Evolutionary conservation across 1,140 invertebrate genomes (phyloP).

Genomic region (Sitobion miscanthi): DNA sequence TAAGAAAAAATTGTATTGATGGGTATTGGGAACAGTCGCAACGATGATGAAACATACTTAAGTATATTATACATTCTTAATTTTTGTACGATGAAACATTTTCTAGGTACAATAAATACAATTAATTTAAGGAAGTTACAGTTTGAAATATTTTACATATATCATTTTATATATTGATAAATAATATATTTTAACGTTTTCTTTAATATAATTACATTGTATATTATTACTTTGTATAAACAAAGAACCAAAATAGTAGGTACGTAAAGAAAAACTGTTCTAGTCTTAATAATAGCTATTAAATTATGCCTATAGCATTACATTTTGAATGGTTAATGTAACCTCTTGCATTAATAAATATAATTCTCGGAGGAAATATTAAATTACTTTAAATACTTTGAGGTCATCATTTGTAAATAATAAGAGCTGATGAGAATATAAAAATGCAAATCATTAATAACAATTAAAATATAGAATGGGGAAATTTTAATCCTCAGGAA

Average conservation of each 20-base stretch:
- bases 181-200: neutral
- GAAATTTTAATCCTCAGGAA: neutral
- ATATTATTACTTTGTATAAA: neutral
- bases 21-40: neutral
- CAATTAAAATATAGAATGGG: neutral
- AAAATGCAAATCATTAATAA: slow-evolving; percentile 5
- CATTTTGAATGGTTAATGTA: neutral
- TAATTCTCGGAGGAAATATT: neutral
- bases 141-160: neutral
- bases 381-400: neutral
- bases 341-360: neutral
- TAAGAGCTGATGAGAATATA: neutral
- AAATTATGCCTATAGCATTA: neutral
- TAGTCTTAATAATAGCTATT: neutral
- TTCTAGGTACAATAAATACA: neutral
- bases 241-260: neutral
- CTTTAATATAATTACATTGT: neutral
- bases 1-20: neutral
- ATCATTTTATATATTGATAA: neutral
- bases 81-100: neutral
- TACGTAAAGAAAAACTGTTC: neutral
- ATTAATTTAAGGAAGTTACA: neutral
- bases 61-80: neutral
- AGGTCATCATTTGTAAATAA: neutral
- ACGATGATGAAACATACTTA: neutral